phyloP scores from a whole-genome alignment of 1,140 invertebrate species.

The Cardiocondyla obscurior region DNA sequence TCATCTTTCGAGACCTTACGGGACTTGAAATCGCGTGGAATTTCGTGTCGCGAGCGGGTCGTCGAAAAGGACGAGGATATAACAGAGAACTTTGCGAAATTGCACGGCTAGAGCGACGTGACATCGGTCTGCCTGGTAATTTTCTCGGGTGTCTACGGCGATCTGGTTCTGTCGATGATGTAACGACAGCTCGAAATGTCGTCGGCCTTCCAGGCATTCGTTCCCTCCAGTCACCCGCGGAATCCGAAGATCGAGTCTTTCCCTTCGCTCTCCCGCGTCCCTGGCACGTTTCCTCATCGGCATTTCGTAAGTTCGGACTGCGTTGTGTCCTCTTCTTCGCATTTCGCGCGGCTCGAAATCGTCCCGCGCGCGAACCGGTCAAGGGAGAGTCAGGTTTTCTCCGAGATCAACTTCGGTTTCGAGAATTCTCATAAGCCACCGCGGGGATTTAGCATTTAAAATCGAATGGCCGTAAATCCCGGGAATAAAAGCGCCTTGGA shows the following conservation, averaged over 20 bases:
- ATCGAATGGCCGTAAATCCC: not conserved
- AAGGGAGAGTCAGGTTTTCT: not conserved
- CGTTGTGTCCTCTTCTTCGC: slow-evolving; percentile 29
- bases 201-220: slow-evolving; percentile 71
- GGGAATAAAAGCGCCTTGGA: not conserved
- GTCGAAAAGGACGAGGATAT: not conserved
- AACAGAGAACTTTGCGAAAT: slow-evolving; percentile 45
- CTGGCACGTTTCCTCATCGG: slow-evolving; percentile 69
- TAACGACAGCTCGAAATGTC: slow-evolving; percentile 71
- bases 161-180: slow-evolving; percentile 74
- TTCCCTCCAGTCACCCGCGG: slow-evolving; percentile 66
- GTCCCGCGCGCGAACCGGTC: not conserved
- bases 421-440: not conserved
- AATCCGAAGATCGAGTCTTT: slow-evolving; percentile 70
- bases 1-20: not conserved
- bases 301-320: slow-evolving; percentile 64
- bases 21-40: not conserved
- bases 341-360: slow-evolving; percentile 37
- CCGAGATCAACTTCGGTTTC: no score
- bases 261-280: slow-evolving; percentile 71
- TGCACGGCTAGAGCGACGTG: slow-evolving; percentile 33
- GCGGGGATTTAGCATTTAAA: not conserved
- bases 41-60: not conserved
- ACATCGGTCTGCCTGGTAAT: slow-evolving; percentile 50
- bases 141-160: slow-evolving; percentile 63